Evolutionary conservation across 1,140 invertebrate genomes (phyloP), one percentile per base, ranked within the genome.

Genomic region (Vollenhovia emeryi): DNA sequence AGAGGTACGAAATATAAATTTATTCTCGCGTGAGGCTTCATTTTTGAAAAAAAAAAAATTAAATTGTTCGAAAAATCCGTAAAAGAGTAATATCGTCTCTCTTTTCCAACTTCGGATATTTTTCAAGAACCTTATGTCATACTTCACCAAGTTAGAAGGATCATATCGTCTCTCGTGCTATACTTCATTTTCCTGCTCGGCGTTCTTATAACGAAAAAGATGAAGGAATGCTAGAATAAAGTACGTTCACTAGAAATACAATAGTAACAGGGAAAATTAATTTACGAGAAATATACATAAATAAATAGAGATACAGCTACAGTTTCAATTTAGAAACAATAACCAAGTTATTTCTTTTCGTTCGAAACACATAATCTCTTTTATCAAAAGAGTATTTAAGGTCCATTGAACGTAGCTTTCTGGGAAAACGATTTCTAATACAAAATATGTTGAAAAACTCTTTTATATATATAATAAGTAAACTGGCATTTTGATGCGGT

Each of bases 1-100:
- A 50, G 60, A 64, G 36, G n/a, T 50, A 27, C 1, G 21, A 30
- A 36, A 11, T 43, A 43, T 45, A 43, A 24, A 68, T 64, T 66
- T 79, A 11, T 43, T 40, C 24, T 24, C 30, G 21, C n/a, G 13
- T 8, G 2, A 52, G 18, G 24, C 15, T 79, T 24, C 7, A 52
- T 69, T 69, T 69, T n/a, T n/a, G n/a, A n/a, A 9, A 33, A 69
- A 79, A 78, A 68, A 30, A 80, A 68, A 30, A 80, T 80, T 71
- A 36, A n/a, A 80, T 69, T 80, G 33, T 69, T 30, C 40, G 15
- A 57, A 55, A 71, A 57, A 80, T 40, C 48, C 11, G 33, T 36
- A 40, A 40, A 43, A 79, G 15, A 43, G 18, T 15, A 30, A 55
- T 55, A 30, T 30, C 33, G n/a, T 40, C 48, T 55, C 11, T 40